phyloP scores from a whole-genome alignment of 2,113 vertebrate species.

The Tachysurus fulvidraco region DNA sequence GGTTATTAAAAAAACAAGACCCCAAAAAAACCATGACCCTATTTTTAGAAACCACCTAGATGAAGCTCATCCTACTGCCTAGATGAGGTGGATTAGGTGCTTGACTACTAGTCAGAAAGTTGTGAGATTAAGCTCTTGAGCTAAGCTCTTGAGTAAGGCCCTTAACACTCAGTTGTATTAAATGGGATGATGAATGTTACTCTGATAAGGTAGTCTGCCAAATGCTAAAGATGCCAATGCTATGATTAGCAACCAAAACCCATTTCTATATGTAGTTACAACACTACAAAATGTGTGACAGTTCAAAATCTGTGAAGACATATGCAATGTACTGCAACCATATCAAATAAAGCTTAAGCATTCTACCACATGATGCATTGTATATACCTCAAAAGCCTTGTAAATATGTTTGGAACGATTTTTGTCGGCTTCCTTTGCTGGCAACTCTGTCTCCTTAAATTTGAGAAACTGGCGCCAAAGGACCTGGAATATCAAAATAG shows the following conservation, averaged over 20 bases:
- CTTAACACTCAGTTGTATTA: no score
- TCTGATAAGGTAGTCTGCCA: no score
- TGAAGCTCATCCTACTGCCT: not conserved
- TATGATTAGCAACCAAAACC: not conserved
- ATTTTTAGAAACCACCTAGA: not conserved
- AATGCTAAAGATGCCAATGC: no score
- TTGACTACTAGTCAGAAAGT: no score
- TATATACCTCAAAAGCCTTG: slow-evolving; percentile 82
- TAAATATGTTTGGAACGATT: slow-evolving; percentile 89
- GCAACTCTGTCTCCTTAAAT: slow-evolving; percentile 92
- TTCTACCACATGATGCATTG: not conserved
- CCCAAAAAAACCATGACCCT: not conserved
- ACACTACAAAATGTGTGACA: not conserved
- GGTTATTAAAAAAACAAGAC: not conserved
- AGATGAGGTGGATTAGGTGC: not conserved
- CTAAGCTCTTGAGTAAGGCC: no score
- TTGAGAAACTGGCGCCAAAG: slow-evolving; percentile 95
- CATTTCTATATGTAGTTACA: not conserved
- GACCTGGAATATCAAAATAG: slow-evolving; percentile 68
- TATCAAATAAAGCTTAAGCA: not conserved
- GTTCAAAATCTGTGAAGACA: not conserved
- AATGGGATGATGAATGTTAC: no score
- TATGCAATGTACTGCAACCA: not conserved
- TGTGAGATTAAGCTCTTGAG: no score
- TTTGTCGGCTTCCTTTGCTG: slow-evolving; percentile 91